These are phyloP conservation scores for Thamnophis sirtalis DNA, from an alignment of 2,113 vertebrate species.

Conservation along the genomic window DNA sequence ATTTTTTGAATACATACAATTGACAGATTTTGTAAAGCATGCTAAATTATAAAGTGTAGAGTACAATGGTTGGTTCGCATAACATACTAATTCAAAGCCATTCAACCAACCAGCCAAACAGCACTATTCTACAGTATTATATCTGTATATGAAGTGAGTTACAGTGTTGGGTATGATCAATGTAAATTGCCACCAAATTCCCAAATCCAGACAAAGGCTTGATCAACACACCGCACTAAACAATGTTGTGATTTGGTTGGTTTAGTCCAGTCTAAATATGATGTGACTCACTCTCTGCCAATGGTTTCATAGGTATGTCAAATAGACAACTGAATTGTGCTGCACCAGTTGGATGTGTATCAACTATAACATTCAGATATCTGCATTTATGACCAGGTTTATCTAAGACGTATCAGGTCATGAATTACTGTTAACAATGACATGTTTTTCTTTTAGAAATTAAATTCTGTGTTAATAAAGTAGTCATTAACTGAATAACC, in stretches of 20 bases:
- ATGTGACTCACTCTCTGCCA: background rate
- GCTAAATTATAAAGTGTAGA: background rate
- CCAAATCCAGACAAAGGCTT: background rate
- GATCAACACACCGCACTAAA: background rate
- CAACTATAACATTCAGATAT: background rate
- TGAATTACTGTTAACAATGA: background rate
- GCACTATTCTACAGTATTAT: background rate
- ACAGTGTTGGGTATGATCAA: background rate
- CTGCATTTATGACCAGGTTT: background rate
- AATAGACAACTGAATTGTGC: background rate
- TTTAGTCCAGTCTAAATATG: background rate
- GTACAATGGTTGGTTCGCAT: background rate
- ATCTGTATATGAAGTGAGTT: background rate
- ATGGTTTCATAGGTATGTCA: background rate
- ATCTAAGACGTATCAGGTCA: background rate
- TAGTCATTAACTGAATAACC: background rate
- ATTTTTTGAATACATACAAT: background rate
- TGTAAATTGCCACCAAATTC: background rate
- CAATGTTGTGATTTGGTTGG: background rate
- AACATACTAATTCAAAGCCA: background rate
- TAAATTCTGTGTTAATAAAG: background rate
- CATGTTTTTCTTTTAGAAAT: background rate
- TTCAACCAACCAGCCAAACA: background rate
- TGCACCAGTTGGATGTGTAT: background rate
- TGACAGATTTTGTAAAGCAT: background rate